phyloP scores from a whole-genome alignment of 2,113 vertebrate genomes.

The Ariopsis seemanni region DNA sequence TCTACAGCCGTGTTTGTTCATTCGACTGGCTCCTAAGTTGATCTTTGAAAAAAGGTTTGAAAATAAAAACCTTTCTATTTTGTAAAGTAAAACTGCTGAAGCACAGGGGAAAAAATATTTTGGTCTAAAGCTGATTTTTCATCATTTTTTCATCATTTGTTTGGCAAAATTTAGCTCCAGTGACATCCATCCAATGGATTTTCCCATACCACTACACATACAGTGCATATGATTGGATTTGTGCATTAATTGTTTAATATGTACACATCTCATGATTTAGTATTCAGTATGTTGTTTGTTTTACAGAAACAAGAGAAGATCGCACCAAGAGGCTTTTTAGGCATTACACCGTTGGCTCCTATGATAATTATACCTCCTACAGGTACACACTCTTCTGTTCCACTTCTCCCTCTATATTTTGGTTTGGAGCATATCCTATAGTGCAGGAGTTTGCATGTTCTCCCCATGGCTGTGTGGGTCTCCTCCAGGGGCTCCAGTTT shows the following conservation, averaged over 20 bases:
- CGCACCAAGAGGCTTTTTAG: constrained; percentile 86
- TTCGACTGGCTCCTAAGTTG: neutral
- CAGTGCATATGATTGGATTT: too few relatives aligned
- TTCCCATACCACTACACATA: neutral
- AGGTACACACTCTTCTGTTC: constrained; percentile 66
- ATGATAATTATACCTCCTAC: constrained; percentile 86
- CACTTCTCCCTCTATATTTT: neutral
- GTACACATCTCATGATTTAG: neutral
- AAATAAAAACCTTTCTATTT: neutral
- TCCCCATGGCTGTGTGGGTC: too few relatives aligned
- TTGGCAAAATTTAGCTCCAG: too few relatives aligned
- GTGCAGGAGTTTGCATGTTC: too few relatives aligned
- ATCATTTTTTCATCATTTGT: too few relatives aligned
- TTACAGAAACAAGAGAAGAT: constrained; percentile 84
- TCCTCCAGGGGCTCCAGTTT: too few relatives aligned
- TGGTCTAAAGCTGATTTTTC: too few relatives aligned
- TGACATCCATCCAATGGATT: neutral
- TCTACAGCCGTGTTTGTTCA: neutral
- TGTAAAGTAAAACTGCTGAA: neutral
- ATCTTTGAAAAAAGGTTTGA: neutral
- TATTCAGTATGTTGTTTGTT: constrained; percentile 19
- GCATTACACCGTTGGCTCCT: constrained; percentile 87
- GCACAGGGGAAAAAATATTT: too few relatives aligned
- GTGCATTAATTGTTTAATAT: neutral
- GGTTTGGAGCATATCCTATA: neutral